Evolutionary conservation across 2,888 invertebrate genomes (phyloP), one percentile per base, ranked within the genome.

Genomic region (Phengaris alcon): DNA sequence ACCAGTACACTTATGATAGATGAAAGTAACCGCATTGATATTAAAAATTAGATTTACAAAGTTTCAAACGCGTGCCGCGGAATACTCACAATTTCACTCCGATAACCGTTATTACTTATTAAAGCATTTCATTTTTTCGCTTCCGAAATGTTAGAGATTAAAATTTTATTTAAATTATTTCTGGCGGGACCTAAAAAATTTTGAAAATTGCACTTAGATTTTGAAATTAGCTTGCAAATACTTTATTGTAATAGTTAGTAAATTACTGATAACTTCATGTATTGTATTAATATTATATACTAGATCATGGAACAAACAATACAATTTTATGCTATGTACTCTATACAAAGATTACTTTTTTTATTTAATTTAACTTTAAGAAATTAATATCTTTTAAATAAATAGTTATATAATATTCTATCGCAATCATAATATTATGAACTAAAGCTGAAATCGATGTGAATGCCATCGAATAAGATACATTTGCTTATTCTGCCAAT

Each of bases 401-500:
- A 69, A 44, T 69, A 48, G 68, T n/a, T 46, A 46, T 9, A 44
- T 68, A 68, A 44, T 68, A 68, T 72, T 52, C 0, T 51, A 7
- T 35, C 13, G 15, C 13, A 72, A 12, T 22, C 52, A 12, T 48
- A 35, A 35, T 35, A 48, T 15, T 35, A 48, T 15, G 51, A 70
- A 51, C 51, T 52, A 52, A 72, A 72, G 54, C 52, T 52, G 6
- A 35, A 72, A 72, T 72, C 72, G 72, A 72, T 72, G 35, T 72
- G 54, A 54, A 72, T 52, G 22, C 51, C 35, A 74, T 73, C 54
- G 35, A 12, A 54, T 52, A 15, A 54, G 69, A 70, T 70, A 75
- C 57, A 74, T 77, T 75, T 76, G 76, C 73, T 78, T 77, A 79
- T 78, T 79, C 77, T 74, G 76, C 74, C 77, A 57, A 77, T 78